A percentile compares a stretch with the other conserved stretches of the same genome.
These are phyloP conservation scores for Passer domesticus DNA, from an alignment of 2,113 vertebrate species.

Conservation along the genomic window DNA sequence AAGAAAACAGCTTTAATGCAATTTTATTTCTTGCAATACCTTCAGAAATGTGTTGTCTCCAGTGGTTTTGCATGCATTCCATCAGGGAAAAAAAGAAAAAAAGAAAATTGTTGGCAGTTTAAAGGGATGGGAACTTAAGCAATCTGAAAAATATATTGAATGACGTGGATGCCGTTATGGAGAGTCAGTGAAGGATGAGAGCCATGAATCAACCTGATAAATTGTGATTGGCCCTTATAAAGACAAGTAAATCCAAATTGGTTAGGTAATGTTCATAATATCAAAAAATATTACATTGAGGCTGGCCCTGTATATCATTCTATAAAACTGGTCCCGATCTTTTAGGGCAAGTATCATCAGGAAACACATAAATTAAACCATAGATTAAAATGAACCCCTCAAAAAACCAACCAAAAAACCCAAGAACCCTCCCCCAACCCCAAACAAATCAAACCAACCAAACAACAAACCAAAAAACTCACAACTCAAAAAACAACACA, in stretches of 20 bases:
- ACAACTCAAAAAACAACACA: background rate
- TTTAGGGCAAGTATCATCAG: background rate
- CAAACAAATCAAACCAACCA: background rate
- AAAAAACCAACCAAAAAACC: background rate
- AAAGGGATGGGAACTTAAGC: background rate
- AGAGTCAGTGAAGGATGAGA: background rate
- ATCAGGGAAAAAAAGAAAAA: background rate
- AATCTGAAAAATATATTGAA: background rate
- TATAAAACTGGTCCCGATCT: background rate
- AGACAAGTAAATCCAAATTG: constrained; percentile 16
- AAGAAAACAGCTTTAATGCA: background rate
- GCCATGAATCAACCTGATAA: constrained; percentile 10
- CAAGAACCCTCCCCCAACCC: too few species aligned
- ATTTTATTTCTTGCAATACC: background rate
- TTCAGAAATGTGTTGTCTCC: background rate
- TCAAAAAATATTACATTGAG: background rate
- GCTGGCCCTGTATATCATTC: background rate
- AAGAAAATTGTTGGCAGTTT: background rate
- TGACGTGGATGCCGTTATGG: background rate
- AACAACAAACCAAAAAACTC: background rate
- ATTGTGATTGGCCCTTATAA: background rate
- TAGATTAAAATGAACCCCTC: background rate
- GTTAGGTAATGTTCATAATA: background rate
- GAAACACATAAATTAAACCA: background rate
- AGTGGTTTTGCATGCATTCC: background rate